Conservation (phyloP, 2,797 vertebrate species). For the Melanotaenia pygmaea region DNA sequence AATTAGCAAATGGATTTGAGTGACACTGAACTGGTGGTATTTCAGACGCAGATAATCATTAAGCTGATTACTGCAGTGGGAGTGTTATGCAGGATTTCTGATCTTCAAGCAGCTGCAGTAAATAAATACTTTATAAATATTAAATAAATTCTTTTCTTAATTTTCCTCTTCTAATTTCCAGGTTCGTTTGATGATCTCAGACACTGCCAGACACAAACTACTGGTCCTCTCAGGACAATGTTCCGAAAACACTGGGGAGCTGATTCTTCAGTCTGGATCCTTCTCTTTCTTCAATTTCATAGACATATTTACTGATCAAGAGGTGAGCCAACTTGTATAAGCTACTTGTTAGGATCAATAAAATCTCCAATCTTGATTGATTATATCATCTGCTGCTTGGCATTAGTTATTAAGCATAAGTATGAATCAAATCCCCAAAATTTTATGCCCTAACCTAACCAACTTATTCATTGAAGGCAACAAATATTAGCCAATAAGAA, state of each 20-base stretch:
- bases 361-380: not conserved
- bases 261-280: conserved; percentile 96
- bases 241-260: conserved; percentile 94
- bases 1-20: conserved; percentile 70
- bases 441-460: not conserved
- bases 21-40: conserved; percentile 59
- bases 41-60: conserved; percentile 40
- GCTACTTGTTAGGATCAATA: not conserved
- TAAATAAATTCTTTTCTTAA: not conserved
- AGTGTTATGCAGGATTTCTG: not conserved
- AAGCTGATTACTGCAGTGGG: conserved; percentile 24
- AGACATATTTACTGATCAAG: conserved; percentile 98
- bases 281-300: conserved; percentile 98
- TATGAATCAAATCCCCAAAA: not conserved
- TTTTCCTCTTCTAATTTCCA: conserved; percentile 57
- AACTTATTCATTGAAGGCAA: not conserved
- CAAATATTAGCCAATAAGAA: not conserved
- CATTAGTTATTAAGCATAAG: too few species aligned
- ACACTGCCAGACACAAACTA: conserved; percentile 93
- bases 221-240: conserved; percentile 94
- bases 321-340: conserved; percentile 81
- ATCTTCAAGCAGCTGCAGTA: not conserved
- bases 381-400: not conserved
- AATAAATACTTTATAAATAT: not conserved
- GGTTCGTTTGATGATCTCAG: conserved; percentile 96